Percentiles rank a stretch among this genome's conserved stretches.
phyloP scores from a whole-genome alignment of 2,113 vertebrate genomes.

The Sylvilagus bachmani region DNA sequence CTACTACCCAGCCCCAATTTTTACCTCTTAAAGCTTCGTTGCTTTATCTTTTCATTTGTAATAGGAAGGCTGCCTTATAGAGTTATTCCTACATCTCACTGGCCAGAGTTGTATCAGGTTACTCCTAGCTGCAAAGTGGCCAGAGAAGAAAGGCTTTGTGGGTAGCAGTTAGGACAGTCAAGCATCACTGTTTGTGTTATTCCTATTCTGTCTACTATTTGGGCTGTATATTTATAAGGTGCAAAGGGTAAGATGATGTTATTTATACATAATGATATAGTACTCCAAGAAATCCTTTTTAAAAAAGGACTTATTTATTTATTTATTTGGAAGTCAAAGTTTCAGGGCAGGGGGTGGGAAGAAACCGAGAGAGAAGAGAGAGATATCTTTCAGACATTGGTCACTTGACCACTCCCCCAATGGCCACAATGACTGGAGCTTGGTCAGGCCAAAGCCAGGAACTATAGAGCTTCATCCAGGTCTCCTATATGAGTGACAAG shows the following conservation, averaged over 20 bases:
- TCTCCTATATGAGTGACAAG: too few relatives aligned
- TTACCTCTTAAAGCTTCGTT: constrained; percentile 10
- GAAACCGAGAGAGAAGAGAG: too few relatives aligned
- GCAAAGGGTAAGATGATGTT: constrained; percentile 24
- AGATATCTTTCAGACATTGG: too few relatives aligned
- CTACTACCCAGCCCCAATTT: not conserved
- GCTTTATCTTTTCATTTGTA: constrained; percentile 48
- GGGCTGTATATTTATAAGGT: not conserved
- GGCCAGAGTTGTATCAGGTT: not conserved
- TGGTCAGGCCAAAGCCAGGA: too few relatives aligned
- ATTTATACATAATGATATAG: constrained; percentile 4
- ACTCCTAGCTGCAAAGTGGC: not conserved
- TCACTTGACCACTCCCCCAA: too few relatives aligned
- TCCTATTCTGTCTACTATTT: constrained; percentile 33
- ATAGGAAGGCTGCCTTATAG: not conserved
- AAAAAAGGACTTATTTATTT: too few relatives aligned
- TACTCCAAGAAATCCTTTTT: not conserved
- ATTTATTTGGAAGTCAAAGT: too few relatives aligned
- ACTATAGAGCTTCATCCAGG: too few relatives aligned
- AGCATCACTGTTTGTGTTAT: not conserved
- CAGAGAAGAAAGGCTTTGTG: not conserved
- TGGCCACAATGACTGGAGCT: too few relatives aligned
- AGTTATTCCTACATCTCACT: not conserved
- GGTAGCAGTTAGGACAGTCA: not conserved
- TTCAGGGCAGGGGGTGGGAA: too few relatives aligned